These are phyloP conservation scores for Amphilophus citrinellus DNA, from an alignment of 2,113 vertebrate species.

Conservation along the genomic window DNA sequence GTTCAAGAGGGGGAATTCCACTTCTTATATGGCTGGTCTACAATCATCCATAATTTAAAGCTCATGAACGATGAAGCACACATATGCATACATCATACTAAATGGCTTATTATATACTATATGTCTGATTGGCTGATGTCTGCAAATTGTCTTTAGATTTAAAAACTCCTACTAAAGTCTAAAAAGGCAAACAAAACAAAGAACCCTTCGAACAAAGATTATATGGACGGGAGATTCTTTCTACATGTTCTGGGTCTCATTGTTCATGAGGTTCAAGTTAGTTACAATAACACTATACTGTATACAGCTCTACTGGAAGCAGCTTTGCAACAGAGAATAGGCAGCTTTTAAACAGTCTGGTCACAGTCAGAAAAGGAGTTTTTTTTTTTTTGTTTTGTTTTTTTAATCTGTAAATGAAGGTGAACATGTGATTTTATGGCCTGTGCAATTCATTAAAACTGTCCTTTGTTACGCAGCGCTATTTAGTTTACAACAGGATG, in stretches of 20 bases:
- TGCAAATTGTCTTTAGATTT: neutral
- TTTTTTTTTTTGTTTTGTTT: neutral
- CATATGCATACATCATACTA: neutral
- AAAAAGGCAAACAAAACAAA: neutral
- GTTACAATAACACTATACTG: neutral
- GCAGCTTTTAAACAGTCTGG: neutral
- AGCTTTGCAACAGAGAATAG: neutral
- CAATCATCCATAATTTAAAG: conserved; percentile 53
- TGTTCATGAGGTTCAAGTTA: conserved; percentile 11
- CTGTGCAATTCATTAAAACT: neutral
- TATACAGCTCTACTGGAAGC: neutral
- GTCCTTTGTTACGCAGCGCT: neutral
- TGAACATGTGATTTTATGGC: neutral
- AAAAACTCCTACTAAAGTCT: neutral
- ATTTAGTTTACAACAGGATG: neutral
- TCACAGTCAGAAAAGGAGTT: neutral
- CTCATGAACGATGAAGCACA: conserved; percentile 27
- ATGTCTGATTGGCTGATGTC: neutral
- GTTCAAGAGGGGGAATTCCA: conserved; percentile 74
- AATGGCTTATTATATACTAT: neutral
- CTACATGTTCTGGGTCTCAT: neutral
- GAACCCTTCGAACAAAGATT: neutral
- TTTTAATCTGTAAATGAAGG: neutral
- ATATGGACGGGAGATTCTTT: neutral
- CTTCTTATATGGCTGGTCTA: conserved; percentile 35